phyloP scores from a whole-genome alignment of 2,113 vertebrate genomes.

The Eretmodus cyanostictus region DNA sequence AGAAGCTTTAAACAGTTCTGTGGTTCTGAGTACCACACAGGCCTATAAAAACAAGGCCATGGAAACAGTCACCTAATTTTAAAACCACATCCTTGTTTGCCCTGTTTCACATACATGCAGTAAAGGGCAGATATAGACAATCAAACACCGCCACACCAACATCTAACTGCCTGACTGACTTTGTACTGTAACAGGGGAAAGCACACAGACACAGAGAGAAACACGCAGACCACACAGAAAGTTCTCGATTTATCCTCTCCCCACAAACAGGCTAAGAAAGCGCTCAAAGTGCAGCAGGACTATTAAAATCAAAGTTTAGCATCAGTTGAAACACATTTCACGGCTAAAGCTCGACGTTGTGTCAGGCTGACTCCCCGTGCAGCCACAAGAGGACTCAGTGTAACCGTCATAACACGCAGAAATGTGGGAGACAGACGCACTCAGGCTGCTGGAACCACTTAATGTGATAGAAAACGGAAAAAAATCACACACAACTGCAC shows the following conservation, averaged over 20 bases:
- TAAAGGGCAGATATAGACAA: neutral
- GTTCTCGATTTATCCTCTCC: neutral
- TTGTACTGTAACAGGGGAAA: neutral
- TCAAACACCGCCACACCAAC: neutral
- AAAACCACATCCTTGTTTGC: neutral
- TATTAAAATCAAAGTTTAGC: neutral
- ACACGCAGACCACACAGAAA: neutral
- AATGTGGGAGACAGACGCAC: neutral
- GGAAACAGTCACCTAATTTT: neutral
- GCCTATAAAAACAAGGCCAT: neutral
- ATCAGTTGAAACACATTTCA: neutral
- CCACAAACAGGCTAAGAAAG: neutral
- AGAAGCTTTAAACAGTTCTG: neutral
- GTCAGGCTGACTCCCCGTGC: neutral
- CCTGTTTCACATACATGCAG: neutral
- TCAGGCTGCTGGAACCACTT: neutral
- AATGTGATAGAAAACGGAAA: neutral
- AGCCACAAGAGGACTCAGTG: constrained; percentile 29
- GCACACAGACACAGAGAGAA: neutral
- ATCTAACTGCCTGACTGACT: neutral
- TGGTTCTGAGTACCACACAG: neutral
- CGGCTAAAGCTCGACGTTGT: neutral
- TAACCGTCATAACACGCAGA: neutral
- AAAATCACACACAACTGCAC: no score
- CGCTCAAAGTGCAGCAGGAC: neutral